Conservation (phyloP, 2,113 vertebrate genomes). For the Morphnarchus princeps region DNA sequence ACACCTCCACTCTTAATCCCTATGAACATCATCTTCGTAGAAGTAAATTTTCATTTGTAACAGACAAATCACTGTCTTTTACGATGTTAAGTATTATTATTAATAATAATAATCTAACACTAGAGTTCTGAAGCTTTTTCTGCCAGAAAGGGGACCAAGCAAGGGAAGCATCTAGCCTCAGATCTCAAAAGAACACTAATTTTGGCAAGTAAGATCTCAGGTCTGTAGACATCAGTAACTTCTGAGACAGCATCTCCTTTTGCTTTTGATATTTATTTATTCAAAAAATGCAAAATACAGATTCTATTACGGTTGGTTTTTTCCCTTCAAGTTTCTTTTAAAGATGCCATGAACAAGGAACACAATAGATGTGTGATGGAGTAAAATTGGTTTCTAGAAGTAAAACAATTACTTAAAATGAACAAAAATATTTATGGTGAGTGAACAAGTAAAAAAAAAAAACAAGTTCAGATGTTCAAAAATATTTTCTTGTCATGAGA, state of each 20-base stretch:
- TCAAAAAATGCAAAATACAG: not conserved
- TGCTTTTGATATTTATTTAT: not conserved
- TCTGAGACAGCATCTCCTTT: not conserved
- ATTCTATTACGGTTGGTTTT: not conserved
- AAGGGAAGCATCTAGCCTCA: not conserved
- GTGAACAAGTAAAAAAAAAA: not conserved
- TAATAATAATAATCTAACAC: not conserved
- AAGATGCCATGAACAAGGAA: not conserved
- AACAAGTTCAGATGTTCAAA: slow-evolving; percentile 22
- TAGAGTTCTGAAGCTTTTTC: not conserved
- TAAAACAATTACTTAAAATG: not conserved
- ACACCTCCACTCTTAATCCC: not conserved
- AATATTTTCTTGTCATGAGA: slow-evolving; percentile 41
- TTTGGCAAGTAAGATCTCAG: not conserved
- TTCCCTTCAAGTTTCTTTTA: not conserved
- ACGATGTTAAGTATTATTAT: not conserved
- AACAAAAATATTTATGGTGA: not conserved
- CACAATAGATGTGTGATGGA: not conserved
- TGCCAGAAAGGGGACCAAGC: not conserved
- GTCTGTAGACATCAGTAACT: not conserved
- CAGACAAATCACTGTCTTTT: not conserved
- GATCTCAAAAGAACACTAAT: not conserved
- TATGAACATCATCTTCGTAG: not conserved
- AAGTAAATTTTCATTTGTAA: not conserved
- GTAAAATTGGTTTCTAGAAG: not conserved